phyloP scores from a whole-genome alignment of 2,888 invertebrate genomes.

The Palloptera scutellata region DNA sequence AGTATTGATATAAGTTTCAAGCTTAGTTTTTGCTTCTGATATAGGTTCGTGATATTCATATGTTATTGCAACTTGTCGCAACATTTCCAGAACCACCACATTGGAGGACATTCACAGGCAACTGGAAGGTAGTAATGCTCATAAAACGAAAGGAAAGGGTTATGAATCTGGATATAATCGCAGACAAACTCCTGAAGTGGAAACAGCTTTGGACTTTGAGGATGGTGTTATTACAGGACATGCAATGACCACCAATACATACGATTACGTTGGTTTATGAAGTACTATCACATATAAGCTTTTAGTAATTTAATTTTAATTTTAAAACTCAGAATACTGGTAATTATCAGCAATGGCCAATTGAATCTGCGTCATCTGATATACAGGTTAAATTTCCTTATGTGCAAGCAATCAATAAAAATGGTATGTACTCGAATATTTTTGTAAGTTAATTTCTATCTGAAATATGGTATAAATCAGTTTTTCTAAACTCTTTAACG shows the following conservation, averaged over 20 bases:
- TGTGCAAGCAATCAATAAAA: neutral
- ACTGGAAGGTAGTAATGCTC: slow-evolving; percentile 55
- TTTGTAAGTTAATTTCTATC: neutral
- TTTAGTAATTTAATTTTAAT: neutral
- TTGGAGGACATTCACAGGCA: slow-evolving; percentile 75
- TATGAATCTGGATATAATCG: slow-evolving; percentile 6
- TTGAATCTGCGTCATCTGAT: neutral
- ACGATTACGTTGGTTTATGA: neutral
- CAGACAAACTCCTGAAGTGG: neutral
- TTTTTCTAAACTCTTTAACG: no score
- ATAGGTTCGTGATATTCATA: neutral
- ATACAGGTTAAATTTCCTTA: neutral
- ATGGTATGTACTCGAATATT: neutral
- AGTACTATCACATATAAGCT: neutral
- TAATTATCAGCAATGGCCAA: neutral
- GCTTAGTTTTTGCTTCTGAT: no score
- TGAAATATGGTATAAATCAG: neutral
- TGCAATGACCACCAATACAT: slow-evolving; percentile 39
- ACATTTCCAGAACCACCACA: slow-evolving; percentile 71
- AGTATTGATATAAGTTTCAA: slow-evolving; percentile 65
- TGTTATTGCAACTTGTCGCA: neutral
- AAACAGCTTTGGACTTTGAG: slow-evolving; percentile 67
- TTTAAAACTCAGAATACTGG: neutral
- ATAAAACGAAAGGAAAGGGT: neutral
- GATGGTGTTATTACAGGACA: slow-evolving; percentile 70